phyloP scores from a whole-genome alignment of 2,888 invertebrate genomes.

The Drosophila borealis region DNA sequence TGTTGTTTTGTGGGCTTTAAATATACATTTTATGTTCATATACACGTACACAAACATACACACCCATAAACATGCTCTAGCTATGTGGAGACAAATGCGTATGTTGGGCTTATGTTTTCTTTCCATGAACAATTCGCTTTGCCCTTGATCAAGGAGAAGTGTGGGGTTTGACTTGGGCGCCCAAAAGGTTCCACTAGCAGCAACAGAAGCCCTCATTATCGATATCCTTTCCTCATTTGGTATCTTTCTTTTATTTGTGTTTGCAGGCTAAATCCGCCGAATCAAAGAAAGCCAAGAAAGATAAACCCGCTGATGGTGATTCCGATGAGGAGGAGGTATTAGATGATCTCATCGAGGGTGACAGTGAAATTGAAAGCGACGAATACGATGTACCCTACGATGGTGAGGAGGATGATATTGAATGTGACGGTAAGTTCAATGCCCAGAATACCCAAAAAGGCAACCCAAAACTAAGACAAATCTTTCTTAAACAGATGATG shows the following conservation, averaged over 20 bases:
- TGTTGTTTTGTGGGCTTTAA: constrained; percentile 70
- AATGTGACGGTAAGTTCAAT: constrained; percentile 79
- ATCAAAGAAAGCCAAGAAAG: constrained; percentile 85
- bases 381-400: constrained; percentile 84
- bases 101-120: constrained; percentile 45
- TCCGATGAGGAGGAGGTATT: constrained; percentile 82
- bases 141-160: constrained; percentile 81
- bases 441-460: background rate
- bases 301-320: constrained; percentile 79
- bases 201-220: constrained; percentile 8
- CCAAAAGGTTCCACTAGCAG: constrained; percentile 8
- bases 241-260: constrained; percentile 9
- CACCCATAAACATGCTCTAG: constrained; percentile 17
- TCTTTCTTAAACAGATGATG: constrained; percentile 76
- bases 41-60: constrained; percentile 34
- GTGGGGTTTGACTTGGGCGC: constrained; percentile 64
- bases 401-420: constrained; percentile 84
- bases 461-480: constrained; percentile 14
- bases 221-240: constrained; percentile 29
- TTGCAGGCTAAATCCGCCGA: constrained; percentile 84
- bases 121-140: constrained; percentile 39
- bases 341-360: constrained; percentile 82
- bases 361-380: constrained; percentile 84
- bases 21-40: constrained; percentile 73
- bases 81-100: constrained; percentile 38